A percentile compares a stretch with the other conserved stretches of the same genome.
Conservation (phyloP, 2,113 vertebrate genomes). For the Eleginops maclovinus region DNA sequence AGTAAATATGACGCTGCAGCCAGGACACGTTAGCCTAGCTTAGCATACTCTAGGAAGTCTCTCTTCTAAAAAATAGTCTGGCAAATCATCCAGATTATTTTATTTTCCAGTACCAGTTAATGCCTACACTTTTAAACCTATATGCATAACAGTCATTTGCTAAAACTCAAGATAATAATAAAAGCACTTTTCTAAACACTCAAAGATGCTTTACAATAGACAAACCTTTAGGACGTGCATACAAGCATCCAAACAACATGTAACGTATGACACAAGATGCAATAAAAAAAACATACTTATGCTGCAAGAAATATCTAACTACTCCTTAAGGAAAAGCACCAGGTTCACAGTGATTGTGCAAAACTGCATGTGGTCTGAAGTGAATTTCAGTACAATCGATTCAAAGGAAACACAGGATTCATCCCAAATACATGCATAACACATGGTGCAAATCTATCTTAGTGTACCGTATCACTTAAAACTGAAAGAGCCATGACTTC, state of each 20-base stretch:
- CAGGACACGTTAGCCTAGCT: neutral
- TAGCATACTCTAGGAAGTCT: neutral
- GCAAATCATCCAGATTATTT: no score
- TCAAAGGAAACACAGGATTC: neutral
- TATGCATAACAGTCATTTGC: no score
- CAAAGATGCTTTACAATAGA: no score
- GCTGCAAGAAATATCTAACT: neutral
- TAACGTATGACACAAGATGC: no score
- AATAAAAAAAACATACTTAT: no score
- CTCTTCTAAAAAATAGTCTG: no score
- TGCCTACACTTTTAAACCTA: no score
- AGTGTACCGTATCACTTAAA: neutral
- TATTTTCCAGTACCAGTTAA: no score
- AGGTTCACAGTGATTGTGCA: neutral
- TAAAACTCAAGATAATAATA: no score
- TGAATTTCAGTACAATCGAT: neutral
- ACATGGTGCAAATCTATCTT: constrained; percentile 14
- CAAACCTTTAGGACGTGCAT: no score
- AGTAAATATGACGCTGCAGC: neutral
- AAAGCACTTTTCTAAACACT: no score
- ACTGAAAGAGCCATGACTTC: constrained; percentile 3
- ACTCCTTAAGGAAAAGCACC: neutral
- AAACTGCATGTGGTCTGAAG: neutral
- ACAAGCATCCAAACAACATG: no score
- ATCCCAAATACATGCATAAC: constrained; percentile 8